Percentiles rank a stretch among this genome's conserved stretches.
These are phyloP conservation scores for Melieria omissa DNA, from an alignment of 2,888 invertebrate genomes.

Conservation along the genomic window DNA sequence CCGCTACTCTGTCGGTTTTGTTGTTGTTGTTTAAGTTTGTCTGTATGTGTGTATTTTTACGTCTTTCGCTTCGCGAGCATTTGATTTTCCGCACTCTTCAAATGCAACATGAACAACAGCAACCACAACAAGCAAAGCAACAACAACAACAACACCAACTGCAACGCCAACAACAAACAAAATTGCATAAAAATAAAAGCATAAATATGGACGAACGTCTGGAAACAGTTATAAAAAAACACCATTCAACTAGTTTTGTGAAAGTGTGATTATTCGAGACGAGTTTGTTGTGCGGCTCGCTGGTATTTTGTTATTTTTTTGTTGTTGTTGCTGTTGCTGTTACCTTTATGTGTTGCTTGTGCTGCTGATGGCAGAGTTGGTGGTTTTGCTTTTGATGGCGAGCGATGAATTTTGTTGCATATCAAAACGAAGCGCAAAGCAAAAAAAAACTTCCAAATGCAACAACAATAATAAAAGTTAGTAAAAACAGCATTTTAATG, in stretches of 20 bases:
- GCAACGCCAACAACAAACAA: background rate
- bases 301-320: no score
- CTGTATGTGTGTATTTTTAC: background rate
- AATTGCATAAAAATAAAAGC: background rate
- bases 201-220: background rate
- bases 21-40: background rate
- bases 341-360: background rate
- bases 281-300: background rate
- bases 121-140: no score
- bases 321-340: background rate
- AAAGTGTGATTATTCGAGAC: background rate
- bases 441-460: background rate
- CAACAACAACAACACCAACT: no score
- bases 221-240: background rate
- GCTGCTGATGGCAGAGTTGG: no score
- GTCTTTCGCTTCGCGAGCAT: no score
- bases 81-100: background rate
- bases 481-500: background rate
- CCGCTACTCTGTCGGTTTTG: no score
- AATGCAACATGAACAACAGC: background rate
- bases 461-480: background rate
- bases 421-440: background rate
- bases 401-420: background rate
- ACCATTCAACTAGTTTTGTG: conserved; percentile 6
- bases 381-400: background rate